Conservation (phyloP, 1,140 invertebrate genomes). For the Lasioglossum albipes region DNA sequence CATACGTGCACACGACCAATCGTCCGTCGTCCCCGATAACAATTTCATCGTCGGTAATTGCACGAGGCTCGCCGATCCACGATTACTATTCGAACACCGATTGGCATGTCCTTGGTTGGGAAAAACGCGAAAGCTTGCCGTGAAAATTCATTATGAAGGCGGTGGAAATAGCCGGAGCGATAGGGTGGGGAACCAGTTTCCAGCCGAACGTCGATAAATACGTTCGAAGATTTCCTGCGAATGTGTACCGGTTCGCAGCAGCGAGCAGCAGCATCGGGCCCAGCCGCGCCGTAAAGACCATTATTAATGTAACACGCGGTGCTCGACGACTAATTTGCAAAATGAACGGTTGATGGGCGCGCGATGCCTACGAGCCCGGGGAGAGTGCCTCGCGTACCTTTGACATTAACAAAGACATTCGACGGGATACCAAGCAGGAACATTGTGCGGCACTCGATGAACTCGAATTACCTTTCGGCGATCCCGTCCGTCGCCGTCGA, state of each 20-base stretch:
- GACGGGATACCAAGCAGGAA: neutral
- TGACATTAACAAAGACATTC: slow-evolving; percentile 15
- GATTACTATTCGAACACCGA: slow-evolving; percentile 7
- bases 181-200: slow-evolving; percentile 50
- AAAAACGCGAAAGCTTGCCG: neutral
- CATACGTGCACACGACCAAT: slow-evolving; percentile 18
- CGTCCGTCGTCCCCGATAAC: slow-evolving; percentile 10
- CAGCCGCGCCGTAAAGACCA: slow-evolving; percentile 27
- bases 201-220: slow-evolving; percentile 32
- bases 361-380: neutral
- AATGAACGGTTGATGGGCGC: slow-evolving; percentile 20
- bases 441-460: neutral
- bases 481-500: neutral
- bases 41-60: slow-evolving; percentile 28
- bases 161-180: neutral
- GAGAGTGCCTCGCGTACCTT: neutral
- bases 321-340: slow-evolving; percentile 43
- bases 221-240: slow-evolving; percentile 14
- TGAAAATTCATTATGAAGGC: slow-evolving; percentile 9
- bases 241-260: slow-evolving; percentile 49
- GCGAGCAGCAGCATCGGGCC: neutral
- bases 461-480: neutral
- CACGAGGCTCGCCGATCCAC: neutral
- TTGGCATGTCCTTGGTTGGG: neutral
- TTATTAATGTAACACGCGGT: slow-evolving; percentile 35